Evolutionary conservation across 2,888 invertebrate species (phyloP).

Genomic region (Argyresthia albistria): DNA sequence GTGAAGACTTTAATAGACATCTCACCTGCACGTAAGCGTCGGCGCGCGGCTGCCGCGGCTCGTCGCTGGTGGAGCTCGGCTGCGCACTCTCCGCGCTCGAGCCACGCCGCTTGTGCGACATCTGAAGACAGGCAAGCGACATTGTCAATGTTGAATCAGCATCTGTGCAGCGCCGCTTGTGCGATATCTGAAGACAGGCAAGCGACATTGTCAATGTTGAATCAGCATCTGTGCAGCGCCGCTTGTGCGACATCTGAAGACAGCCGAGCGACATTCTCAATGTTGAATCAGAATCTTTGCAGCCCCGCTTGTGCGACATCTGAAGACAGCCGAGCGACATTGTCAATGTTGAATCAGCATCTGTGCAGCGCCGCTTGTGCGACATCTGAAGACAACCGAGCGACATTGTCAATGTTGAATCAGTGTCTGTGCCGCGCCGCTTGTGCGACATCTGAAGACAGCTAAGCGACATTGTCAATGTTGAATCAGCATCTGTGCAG

Average conservation of each 20-base stretch:
- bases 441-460: no score
- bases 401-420: no score
- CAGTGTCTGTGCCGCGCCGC: slow-evolving; percentile 50
- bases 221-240: slow-evolving; percentile 53
- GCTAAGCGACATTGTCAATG: no score
- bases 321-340: no score
- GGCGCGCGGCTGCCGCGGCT: slow-evolving; percentile 41
- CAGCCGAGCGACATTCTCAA: no score
- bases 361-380: slow-evolving; percentile 36
- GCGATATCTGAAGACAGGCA: neutral
- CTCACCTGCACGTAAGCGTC: slow-evolving; percentile 61
- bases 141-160: slow-evolving; percentile 28
- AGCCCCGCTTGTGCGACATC: slow-evolving; percentile 23
- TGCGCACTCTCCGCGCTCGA: slow-evolving; percentile 59
- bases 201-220: slow-evolving; percentile 12
- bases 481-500: slow-evolving; percentile 53
- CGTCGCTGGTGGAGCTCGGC: slow-evolving; percentile 59
- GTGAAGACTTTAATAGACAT: no score
- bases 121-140: no score
- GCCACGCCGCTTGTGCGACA: slow-evolving; percentile 24
- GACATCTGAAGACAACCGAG: no score
- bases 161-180: slow-evolving; percentile 41
- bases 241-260: slow-evolving; percentile 1
- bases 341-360: slow-evolving; percentile 33
- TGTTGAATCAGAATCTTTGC: slow-evolving; percentile 45